These are phyloP conservation scores for Acronicta leporina DNA, from an alignment of 2,888 invertebrate genomes.

Conservation along the genomic window DNA sequence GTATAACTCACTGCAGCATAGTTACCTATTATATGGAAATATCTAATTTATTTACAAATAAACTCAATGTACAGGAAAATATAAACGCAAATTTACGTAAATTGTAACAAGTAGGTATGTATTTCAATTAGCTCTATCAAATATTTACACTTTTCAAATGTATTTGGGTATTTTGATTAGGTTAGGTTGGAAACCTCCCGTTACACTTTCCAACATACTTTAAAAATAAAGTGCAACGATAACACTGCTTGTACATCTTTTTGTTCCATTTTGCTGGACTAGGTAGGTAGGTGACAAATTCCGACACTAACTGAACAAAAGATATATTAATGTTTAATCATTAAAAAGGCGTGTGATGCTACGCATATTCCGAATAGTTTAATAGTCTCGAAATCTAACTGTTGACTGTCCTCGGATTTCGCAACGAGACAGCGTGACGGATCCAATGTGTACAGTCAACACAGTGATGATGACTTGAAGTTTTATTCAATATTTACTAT, in stretches of 20 bases:
- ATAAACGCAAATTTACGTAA: not conserved
- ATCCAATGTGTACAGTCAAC: constrained; percentile 45
- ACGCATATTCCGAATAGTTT: constrained; percentile 30
- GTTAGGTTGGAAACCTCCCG: not conserved
- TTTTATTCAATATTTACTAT: constrained; percentile 46
- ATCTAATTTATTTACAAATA: constrained; percentile 19
- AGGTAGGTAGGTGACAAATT: constrained; percentile 1
- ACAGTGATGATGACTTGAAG: constrained; percentile 23
- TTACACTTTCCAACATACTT: not conserved
- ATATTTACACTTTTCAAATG: constrained; percentile 14
- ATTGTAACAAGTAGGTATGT: constrained; percentile 2
- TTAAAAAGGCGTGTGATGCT: constrained; percentile 29
- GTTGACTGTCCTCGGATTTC: constrained; percentile 56
- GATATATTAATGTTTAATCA: constrained; percentile 32
- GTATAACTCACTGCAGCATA: constrained; percentile 25
- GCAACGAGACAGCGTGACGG: constrained; percentile 52
- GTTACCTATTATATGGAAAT: constrained; percentile 10
- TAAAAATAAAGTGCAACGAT: not conserved
- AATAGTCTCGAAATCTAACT: constrained; percentile 42
- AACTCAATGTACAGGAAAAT: constrained; percentile 16
- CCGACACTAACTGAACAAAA: constrained; percentile 13
- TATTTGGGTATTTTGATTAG: not conserved
- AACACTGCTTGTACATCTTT: not conserved
- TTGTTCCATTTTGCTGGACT: too few species aligned
- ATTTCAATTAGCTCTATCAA: constrained; percentile 6